These are phyloP conservation scores for Aspidoscelis tigris DNA, from an alignment of 2,113 vertebrate species.

Conservation along the genomic window DNA sequence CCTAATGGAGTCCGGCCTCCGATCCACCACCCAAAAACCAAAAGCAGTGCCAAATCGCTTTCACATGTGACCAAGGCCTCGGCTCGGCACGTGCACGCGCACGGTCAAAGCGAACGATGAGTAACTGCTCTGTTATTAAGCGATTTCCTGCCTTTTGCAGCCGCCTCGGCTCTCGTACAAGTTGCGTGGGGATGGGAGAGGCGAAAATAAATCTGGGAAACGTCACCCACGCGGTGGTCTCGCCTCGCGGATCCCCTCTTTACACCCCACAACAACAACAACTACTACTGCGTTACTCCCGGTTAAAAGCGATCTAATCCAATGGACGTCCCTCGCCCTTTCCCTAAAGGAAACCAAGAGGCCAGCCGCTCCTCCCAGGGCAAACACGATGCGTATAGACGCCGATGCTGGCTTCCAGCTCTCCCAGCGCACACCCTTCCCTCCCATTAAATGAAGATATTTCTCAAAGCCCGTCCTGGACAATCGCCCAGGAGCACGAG, in stretches of 20 bases:
- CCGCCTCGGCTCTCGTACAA: neutral
- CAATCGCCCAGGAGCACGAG: neutral
- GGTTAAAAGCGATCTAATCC: neutral
- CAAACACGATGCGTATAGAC: neutral
- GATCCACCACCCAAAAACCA: neutral
- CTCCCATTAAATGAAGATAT: neutral
- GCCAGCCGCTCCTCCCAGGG: neutral
- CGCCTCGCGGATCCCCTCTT: too few relatives aligned
- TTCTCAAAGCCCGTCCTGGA: neutral
- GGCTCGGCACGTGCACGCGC: conserved; percentile 13
- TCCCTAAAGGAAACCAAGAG: neutral
- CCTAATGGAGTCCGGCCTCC: neutral
- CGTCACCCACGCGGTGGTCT: neutral
- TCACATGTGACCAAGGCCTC: conserved; percentile 19
- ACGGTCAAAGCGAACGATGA: conserved; percentile 21
- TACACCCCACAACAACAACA: neutral
- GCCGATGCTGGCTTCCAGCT: too few relatives aligned
- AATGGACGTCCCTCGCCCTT: neutral
- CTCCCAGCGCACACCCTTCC: neutral
- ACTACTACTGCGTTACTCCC: too few relatives aligned
- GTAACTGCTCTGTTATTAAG: conserved; percentile 32
- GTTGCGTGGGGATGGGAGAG: neutral
- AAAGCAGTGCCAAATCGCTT: neutral
- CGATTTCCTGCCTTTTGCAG: conserved; percentile 32
- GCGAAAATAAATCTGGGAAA: neutral